Evolutionary conservation across 2,888 invertebrate genomes (phyloP).

Genomic region (Tortricodes alternella): DNA sequence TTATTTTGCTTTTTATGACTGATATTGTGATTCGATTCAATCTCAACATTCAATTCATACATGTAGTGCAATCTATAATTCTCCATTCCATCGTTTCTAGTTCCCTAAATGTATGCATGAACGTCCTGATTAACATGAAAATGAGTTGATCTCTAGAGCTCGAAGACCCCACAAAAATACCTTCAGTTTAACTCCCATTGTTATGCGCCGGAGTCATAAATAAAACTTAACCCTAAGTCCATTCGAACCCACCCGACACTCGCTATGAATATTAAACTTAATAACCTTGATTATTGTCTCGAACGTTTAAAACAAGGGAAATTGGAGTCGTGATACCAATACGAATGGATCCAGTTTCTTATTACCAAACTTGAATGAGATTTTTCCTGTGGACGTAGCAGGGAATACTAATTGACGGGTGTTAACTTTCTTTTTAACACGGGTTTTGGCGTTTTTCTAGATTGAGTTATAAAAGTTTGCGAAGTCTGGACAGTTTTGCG

Average conservation of each 20-base stretch:
- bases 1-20: no score
- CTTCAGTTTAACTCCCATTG: slow-evolving; percentile 16
- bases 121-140: no score
- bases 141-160: no score
- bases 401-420: slow-evolving; percentile 25
- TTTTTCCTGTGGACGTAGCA: slow-evolving; percentile 10
- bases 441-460: neutral
- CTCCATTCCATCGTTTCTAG: no score
- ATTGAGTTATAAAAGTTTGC: slow-evolving; percentile 3
- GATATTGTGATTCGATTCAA: no score
- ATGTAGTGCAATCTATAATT: no score
- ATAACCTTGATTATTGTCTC: slow-evolving; percentile 32
- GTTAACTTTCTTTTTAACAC: slow-evolving; percentile 17
- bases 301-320: slow-evolving; percentile 31
- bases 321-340: slow-evolving; percentile 24
- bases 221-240: slow-evolving; percentile 27
- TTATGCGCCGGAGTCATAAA: slow-evolving; percentile 26
- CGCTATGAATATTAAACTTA: slow-evolving; percentile 30
- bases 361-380: slow-evolving; percentile 29
- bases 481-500: neutral
- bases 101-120: no score
- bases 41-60: no score
- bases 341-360: slow-evolving; percentile 13
- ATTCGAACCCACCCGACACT: slow-evolving; percentile 22
- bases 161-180: no score